A percentile compares a stretch with the other conserved stretches of the same genome.
phyloP scores from a whole-genome alignment of 2,888 invertebrate genomes.

The Lamproptera curius region DNA sequence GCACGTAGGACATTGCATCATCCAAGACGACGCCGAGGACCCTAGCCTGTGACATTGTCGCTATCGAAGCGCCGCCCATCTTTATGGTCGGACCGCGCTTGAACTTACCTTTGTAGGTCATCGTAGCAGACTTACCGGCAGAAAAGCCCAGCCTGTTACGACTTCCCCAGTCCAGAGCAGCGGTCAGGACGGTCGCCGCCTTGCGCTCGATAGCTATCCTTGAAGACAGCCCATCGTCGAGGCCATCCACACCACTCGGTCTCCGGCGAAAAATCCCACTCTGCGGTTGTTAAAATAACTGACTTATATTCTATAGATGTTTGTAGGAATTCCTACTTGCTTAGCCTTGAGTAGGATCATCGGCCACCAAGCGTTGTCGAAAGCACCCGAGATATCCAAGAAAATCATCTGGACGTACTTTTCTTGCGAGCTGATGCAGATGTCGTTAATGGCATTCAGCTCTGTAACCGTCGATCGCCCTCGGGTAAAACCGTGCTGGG shows the following conservation, averaged over 20 bases:
- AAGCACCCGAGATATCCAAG: constrained; percentile 38
- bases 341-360: constrained; percentile 27
- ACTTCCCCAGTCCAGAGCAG: constrained; percentile 11
- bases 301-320: constrained; percentile 31
- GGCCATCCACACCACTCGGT: constrained; percentile 18
- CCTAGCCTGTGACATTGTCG: background rate
- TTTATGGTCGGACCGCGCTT: constrained; percentile 9
- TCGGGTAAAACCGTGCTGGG: constrained; percentile 36
- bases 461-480: constrained; percentile 33
- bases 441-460: background rate
- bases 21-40: constrained; percentile 19
- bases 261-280: constrained; percentile 18
- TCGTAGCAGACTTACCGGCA: too few relatives aligned
- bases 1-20: constrained; percentile 14
- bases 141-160: constrained; percentile 17
- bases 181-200: constrained; percentile 16
- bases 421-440: background rate
- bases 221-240: constrained; percentile 24
- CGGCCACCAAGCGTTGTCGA: constrained; percentile 19
- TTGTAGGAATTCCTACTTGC: constrained; percentile 13
- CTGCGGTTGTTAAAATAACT: constrained; percentile 27
- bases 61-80: constrained; percentile 9
- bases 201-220: too few relatives aligned
- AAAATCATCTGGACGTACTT: constrained; percentile 28
- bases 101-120: too few relatives aligned